These are phyloP conservation scores for Acrocephalus kingi DNA, from an alignment of 2,113 vertebrate genomes.

Conservation along the genomic window DNA sequence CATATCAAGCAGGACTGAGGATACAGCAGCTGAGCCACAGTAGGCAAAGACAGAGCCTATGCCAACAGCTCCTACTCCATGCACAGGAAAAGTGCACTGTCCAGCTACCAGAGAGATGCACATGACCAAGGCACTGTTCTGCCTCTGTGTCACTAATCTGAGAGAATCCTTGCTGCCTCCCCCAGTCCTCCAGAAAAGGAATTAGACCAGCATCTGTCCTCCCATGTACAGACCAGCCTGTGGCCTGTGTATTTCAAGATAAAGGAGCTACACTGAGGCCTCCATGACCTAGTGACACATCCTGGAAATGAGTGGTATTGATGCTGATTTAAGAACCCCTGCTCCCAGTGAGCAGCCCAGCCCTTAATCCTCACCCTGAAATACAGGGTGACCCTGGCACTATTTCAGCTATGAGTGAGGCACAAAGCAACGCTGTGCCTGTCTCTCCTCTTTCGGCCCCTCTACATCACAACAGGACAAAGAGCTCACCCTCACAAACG, in stretches of 20 bases:
- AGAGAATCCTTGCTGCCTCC: neutral
- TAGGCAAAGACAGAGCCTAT: neutral
- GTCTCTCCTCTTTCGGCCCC: neutral
- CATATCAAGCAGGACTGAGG: neutral
- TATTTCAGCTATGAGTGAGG: neutral
- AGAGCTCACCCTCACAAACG: constrained; percentile 88
- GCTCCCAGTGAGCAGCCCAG: neutral
- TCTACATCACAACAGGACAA: neutral
- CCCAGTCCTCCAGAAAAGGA: neutral
- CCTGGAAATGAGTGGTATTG: neutral
- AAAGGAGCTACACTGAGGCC: neutral
- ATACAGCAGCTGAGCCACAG: neutral
- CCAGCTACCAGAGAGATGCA: neutral
- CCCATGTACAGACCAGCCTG: neutral
- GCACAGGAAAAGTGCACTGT: fast-evolving
- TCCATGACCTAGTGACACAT: neutral
- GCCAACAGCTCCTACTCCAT: neutral
- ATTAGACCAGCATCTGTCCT: neutral
- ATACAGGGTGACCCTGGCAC: neutral
- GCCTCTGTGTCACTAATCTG: neutral
- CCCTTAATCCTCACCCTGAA: neutral
- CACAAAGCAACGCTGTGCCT: neutral
- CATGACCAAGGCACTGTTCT: neutral
- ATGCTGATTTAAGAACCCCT: neutral
- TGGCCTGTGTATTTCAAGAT: neutral